A percentile compares a stretch with the other conserved stretches of the same genome.
Evolutionary conservation across 1,140 invertebrate genomes (phyloP).

Genomic region (Gonatopus flavifemur): DNA sequence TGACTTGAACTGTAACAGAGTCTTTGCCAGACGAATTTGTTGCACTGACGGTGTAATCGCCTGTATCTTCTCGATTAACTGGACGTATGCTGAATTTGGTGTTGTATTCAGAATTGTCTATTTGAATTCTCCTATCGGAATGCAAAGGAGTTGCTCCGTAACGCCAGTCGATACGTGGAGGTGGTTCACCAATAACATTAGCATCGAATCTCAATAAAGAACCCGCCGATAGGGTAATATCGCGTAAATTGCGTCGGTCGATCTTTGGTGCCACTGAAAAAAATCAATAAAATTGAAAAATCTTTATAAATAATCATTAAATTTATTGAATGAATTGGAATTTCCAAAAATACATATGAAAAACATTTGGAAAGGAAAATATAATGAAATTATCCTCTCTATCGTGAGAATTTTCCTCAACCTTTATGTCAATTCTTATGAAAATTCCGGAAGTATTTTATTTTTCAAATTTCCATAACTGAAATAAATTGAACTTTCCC

Average conservation of each 20-base stretch:
- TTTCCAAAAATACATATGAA: background rate
- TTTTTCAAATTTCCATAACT: too few relatives aligned
- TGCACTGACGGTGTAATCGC: constrained; percentile 85
- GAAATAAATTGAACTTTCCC: too few relatives aligned
- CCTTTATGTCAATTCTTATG: too few relatives aligned
- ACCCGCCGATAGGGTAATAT: constrained; percentile 88
- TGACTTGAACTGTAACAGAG: constrained; percentile 84
- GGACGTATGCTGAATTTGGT: constrained; percentile 85
- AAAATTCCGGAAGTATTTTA: too few relatives aligned
- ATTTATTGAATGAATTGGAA: constrained; percentile 5
- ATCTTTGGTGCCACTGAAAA: constrained; percentile 88
- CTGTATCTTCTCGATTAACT: constrained; percentile 77
- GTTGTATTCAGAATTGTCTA: constrained; percentile 85
- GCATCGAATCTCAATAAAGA: constrained; percentile 91
- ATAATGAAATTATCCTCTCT: too few relatives aligned
- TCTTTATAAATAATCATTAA: constrained; percentile 8
- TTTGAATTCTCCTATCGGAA: constrained; percentile 66
- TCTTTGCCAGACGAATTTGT: constrained; percentile 86
- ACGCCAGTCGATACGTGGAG: constrained; percentile 88
- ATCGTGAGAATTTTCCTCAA: too few relatives aligned
- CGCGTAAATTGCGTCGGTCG: constrained; percentile 85
- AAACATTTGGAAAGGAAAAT: constrained; percentile 1
- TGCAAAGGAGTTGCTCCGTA: constrained; percentile 64
- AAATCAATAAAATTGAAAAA: constrained; percentile 14
- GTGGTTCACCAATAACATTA: constrained; percentile 87